phyloP scores from a whole-genome alignment of 2,113 vertebrate species.

The Oostethus manadensis region DNA sequence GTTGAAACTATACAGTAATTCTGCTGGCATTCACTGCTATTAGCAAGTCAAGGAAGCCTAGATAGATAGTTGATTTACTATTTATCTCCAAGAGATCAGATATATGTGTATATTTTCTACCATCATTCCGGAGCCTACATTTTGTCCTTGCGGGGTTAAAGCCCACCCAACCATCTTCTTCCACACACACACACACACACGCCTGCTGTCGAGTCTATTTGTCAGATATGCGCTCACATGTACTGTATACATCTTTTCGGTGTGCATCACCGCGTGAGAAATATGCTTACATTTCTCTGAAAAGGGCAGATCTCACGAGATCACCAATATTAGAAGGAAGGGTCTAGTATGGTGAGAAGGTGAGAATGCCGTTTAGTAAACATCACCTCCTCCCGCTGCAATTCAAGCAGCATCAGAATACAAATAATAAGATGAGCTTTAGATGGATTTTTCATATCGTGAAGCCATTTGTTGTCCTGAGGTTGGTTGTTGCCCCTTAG shows the following conservation, averaged over 20 bases:
- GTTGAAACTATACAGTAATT: slow-evolving; percentile 2
- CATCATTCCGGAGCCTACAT: no score
- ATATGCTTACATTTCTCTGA: background rate
- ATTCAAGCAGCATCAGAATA: background rate
- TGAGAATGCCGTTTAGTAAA: background rate
- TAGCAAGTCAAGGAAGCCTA: slow-evolving; percentile 28
- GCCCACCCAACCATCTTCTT: slow-evolving; percentile 13
- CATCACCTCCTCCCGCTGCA: background rate
- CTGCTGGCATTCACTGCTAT: slow-evolving; percentile 13
- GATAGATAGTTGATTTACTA: no score
- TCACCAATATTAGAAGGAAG: background rate
- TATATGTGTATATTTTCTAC: no score
- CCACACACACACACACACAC: background rate
- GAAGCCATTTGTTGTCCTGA: background rate
- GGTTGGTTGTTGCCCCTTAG: background rate
- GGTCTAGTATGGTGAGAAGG: no score
- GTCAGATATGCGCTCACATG: background rate
- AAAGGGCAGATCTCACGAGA: background rate
- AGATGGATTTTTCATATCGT: background rate
- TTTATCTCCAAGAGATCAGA: no score
- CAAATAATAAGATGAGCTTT: background rate
- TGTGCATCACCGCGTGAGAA: background rate
- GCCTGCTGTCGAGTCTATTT: background rate
- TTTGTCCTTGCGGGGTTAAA: slow-evolving; percentile 10
- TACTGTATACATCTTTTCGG: background rate